Evolutionary conservation across 1,140 invertebrate genomes (phyloP).

Genomic region (Hypothenemus hampei): DNA sequence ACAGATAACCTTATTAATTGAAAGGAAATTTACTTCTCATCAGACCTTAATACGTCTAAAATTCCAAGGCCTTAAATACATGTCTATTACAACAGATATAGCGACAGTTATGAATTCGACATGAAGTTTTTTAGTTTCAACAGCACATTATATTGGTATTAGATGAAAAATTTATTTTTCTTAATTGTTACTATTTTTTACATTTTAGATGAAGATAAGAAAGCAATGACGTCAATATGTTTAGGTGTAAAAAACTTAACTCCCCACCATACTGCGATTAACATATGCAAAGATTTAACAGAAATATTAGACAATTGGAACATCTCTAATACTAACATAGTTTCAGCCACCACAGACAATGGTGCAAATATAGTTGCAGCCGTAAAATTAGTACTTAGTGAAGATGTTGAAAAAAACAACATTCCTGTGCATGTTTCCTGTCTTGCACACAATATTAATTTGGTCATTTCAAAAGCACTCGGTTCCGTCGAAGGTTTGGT

Average conservation of each 20-base stretch:
- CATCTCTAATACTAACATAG: neutral
- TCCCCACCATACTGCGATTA: neutral
- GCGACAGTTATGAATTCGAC: too few species aligned
- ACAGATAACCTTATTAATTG: too few species aligned
- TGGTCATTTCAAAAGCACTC: slow-evolving; percentile 1
- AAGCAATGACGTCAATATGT: neutral
- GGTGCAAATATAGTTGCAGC: neutral
- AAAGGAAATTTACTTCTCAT: too few species aligned
- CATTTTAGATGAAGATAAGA: neutral
- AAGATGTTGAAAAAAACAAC: too few species aligned
- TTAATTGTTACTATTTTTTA: neutral
- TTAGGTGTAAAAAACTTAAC: neutral
- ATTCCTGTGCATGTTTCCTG: neutral
- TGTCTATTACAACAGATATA: too few species aligned
- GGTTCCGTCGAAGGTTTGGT: neutral
- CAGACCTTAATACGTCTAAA: too few species aligned
- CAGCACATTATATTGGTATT: neutral
- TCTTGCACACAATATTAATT: slow-evolving; percentile 7
- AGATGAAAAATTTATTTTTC: too few species aligned
- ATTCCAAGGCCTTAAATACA: too few species aligned
- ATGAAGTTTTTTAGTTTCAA: neutral
- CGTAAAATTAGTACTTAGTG: neutral
- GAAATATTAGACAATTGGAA: neutral
- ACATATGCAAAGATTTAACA: neutral
- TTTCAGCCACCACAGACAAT: neutral